Evolutionary conservation across 2,888 invertebrate genomes (phyloP), one percentile per base, ranked within the genome.

Genomic region (Nebria salina): DNA sequence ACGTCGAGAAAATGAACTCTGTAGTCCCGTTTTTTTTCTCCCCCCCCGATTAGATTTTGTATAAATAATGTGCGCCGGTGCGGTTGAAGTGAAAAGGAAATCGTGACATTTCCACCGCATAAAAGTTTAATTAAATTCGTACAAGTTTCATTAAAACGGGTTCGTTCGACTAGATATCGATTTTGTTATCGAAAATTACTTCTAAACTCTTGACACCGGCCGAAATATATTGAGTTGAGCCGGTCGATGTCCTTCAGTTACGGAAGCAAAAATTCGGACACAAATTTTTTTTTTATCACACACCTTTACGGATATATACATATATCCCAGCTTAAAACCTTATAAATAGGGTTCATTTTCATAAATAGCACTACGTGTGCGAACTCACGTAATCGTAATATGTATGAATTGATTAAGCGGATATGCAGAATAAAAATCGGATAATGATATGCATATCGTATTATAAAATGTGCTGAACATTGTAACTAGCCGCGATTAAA

Each of bases 161-260:
- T 34, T 34, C 34, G 34, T 34, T 34, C 20, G 34, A 34, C 34
- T 34, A 34, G 34, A 72, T 34, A 41, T 26, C 20, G 26, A 26
- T 72, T 72, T 34, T 73, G n/a, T 73, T 43, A 4, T 13, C 15
- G 2, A 20, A n/a, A n/a, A 15, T 42, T 42, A 43, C 41, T n/a
- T 73, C 26, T 43, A 42, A 73, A 73, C 41, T 41, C 15, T 73
- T 73, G 73, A 73, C 73, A 73, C 13, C 26, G 73, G 73, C 73
- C 73, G 73, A 73, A 73, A 73, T 54, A n/a, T 42, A n/a, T 42
- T 25, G 42, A 13, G 13, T 41, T 73, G 41, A 41, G 73, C 43
- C 73, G 73, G 73, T 73, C 73, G 73, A 73, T 73, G 73, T 73
- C 73, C 42, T n/a, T 43, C 15, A 73, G 15, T 42, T 68, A 25